Percentiles rank a stretch among this genome's conserved stretches.
These are phyloP conservation scores for Paguma larvata DNA, from an alignment of 2,797 vertebrate species.

Conservation along the genomic window DNA sequence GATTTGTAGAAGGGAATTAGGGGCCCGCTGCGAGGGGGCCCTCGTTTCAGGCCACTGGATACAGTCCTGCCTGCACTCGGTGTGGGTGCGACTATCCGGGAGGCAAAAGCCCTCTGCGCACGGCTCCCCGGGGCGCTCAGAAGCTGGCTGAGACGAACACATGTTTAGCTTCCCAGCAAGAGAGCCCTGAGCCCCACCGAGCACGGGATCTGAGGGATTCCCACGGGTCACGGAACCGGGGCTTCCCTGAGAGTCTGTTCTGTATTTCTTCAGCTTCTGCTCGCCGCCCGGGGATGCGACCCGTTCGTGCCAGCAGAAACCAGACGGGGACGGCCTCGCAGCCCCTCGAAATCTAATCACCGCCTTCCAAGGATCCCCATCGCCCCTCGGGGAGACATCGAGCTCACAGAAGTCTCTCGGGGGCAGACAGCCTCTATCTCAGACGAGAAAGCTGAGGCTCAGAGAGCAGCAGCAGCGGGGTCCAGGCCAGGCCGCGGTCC, in stretches of 20 bases:
- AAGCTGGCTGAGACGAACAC: not conserved
- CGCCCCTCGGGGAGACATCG: not conserved
- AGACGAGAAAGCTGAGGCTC: not conserved
- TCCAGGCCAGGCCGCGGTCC: not conserved
- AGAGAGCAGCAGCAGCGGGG: not conserved
- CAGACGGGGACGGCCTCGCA: not conserved
- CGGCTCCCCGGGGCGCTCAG: not conserved
- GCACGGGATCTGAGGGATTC: too few relatives aligned
- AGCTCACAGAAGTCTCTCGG: not conserved
- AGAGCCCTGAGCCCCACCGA: not conserved
- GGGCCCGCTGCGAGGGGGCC: not conserved
- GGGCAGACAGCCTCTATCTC: not conserved
- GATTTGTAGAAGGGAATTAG: conserved; percentile 20
- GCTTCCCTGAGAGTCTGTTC: not conserved
- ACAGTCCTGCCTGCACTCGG: not conserved
- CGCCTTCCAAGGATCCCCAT: not conserved
- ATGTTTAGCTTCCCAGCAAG: not conserved
- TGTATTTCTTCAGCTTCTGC: not conserved
- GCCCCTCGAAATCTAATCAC: not conserved
- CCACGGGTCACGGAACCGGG: fast-evolving
- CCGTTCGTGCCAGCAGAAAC: not conserved
- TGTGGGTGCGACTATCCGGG: fast-evolving
- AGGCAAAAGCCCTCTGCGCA: not conserved
- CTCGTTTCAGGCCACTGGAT: not conserved
- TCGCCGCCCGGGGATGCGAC: not conserved